Evolutionary conservation across 2,113 vertebrate genomes (phyloP), one percentile per base, ranked within the genome.

Genomic region (Pangasianodon gigas): DNA sequence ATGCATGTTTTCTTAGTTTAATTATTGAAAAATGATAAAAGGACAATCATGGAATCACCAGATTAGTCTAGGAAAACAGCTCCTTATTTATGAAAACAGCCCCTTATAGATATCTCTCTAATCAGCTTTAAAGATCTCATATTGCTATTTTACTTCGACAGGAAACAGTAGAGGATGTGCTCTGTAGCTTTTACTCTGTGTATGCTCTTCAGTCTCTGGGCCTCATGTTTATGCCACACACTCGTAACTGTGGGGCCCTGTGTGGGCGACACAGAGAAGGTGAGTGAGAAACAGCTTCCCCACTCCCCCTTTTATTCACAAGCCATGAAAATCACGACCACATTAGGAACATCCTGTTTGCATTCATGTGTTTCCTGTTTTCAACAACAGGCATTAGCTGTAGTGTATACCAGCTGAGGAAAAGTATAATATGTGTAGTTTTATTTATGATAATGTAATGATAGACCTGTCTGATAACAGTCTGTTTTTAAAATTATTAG

Each of bases 311-410:
- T 90, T 92, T 92, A 93, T 85, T 88, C 82, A 85, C 86, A 88
- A 84, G 21, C 80, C 92, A 88, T 83, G 85, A n/a, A 52, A 86
- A 93, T 89, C 91, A 93, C 92, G 85, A 88, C 90, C 89, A 84
- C 82, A 24, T 52, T 90, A 91, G 92, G 87, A 88, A 93, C 91
- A 93, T 95, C 95, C 95, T 96, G 94, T 96, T 95, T 95, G 94
- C 37, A 88, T 90, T 85, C 92, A 92, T 88, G 93, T 80, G 91
- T 93, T 95, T 95, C 94, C 94, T 94, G 93, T 94, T 95, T 90
- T 93, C 90, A 83, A 77, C 91, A 65, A 91, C 90, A 90, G 74
- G 75, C 48, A 56, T 89, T 92, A 32, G 62, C 54, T 58, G 41
- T 58, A n/a, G 51, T 21, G 26, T 74, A 19, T 58, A 44, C 32